Evolutionary conservation across 2,113 vertebrate genomes (phyloP).

Genomic region (Clarias magur): DNA sequence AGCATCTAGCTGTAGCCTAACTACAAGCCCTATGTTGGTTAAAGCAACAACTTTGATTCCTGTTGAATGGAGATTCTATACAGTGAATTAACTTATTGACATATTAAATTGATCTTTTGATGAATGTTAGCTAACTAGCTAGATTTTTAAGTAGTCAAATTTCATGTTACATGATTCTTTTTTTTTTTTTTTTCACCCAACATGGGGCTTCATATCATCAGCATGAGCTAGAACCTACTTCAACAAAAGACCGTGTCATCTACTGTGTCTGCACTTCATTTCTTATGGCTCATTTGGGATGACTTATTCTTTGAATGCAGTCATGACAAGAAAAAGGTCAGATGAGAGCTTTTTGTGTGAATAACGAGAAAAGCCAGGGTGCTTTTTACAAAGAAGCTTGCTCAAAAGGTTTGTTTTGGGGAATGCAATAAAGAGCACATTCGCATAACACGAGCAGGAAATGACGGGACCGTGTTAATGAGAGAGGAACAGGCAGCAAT

Average conservation of each 20-base stretch:
- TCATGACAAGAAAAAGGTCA: conserved; percentile 16
- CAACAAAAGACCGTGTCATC: conserved; percentile 32
- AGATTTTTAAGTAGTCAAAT: not conserved
- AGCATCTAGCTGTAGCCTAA: conserved; percentile 1
- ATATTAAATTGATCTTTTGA: not conserved
- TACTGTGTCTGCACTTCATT: conserved; percentile 51
- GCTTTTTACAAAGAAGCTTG: not conserved
- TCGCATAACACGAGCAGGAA: conserved; percentile 71
- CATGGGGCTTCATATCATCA: not conserved
- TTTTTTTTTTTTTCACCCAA: not conserved
- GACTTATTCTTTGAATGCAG: conserved; percentile 40
- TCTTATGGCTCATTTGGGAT: conserved; percentile 58
- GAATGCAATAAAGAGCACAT: conserved; percentile 29
- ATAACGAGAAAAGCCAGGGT: not conserved
- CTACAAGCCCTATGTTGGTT: not conserved
- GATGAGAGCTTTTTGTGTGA: conserved; percentile 30
- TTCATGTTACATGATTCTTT: not conserved
- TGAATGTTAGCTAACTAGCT: not conserved
- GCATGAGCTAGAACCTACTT: not conserved
- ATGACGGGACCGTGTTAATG: conserved; percentile 40
- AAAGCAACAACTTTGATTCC: not conserved
- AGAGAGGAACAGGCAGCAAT: conserved; percentile 62
- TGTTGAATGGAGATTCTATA: not conserved
- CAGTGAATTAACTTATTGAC: not conserved
- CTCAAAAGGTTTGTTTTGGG: conserved; percentile 8